Evolutionary conservation across 2,888 invertebrate genomes (phyloP).

Genomic region (Hemithea aestivaria): DNA sequence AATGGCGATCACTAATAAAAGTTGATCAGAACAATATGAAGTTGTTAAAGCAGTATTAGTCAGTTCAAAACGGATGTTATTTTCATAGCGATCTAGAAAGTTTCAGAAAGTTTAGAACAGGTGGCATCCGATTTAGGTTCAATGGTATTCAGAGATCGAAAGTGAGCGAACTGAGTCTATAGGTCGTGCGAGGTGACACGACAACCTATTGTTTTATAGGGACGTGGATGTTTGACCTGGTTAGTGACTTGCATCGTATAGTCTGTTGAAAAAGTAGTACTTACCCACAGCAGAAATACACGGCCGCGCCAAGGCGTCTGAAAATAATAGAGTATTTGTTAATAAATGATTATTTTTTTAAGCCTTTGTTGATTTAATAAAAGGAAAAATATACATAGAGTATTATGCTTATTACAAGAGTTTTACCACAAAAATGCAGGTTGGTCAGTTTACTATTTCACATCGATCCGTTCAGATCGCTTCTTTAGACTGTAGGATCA

Average conservation of each 20-base stretch:
- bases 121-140: conserved; percentile 9
- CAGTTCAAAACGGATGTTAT: no score
- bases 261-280: conserved; percentile 19
- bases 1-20: no score
- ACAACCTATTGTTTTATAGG: conserved; percentile 3
- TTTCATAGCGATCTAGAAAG: conserved; percentile 4
- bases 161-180: conserved; percentile 11
- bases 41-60: no score
- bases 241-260: conserved; percentile 1
- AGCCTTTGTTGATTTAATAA: no score
- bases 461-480: no score
- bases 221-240: conserved; percentile 4
- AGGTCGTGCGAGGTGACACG: conserved; percentile 11
- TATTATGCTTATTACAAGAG: no score
- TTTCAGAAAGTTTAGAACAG: neutral
- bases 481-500: no score
- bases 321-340: conserved; percentile 30
- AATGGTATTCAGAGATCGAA: conserved; percentile 17
- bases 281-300: conserved; percentile 62
- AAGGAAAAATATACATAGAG: no score
- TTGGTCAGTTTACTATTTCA: no score
- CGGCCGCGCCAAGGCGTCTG: conserved; percentile 61
- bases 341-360: neutral
- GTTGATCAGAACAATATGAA: no score
- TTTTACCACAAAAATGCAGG: no score